Base-by-base conservation (phyloP, 2,113 vertebrate species). In the Actenoides lindsayi region DNA sequence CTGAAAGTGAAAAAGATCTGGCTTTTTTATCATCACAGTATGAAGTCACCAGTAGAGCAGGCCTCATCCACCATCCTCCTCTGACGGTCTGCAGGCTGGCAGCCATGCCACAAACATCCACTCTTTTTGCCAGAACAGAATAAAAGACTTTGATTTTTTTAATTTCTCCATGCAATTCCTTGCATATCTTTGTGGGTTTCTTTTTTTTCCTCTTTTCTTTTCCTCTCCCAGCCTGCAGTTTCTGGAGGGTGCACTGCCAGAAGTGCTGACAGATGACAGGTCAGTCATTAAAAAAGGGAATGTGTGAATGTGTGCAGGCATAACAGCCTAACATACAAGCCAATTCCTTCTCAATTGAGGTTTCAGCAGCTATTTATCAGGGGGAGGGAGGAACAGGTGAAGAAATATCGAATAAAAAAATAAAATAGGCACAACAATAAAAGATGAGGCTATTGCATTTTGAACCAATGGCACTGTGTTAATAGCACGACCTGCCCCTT, bases 361-460 rank as follows among this genome's bases (percentile, higher is more conserved):
- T 77, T 89, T 90, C 89, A 89, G 76, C 68, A 90, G 84, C 77
- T 70, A 65, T 53, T 93, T 63, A 53, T 81, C 87, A 31, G 57
- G 20, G 31, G 8, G 41, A 21, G 41, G 24, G 7, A 5, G 14
- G 15, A 41, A 3, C 35, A 82, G 76, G 79, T 87, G 62, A 93
- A 91, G 70, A 96, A 92, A 94, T 30, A 31, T 54, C 62, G 30
- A 75, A 79, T 90, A 77, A 91, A 90, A 87, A 87, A 90, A 44
- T 79, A 79, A 94, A 90, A 93, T 59, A 96, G 96, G 87, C 94
- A 93, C 91, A 88, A 56, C 25, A 48, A 71, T 68, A 87, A 85
- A 95, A 93, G 79, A 89, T 84, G 95, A 94, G 81, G 89, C 93
- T 95, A 83, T 50, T 91, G 89, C 88, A 50, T 90, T 92, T 83